Conservation (phyloP, 1,140 invertebrate genomes). For the Caenorhabditis brenneri region DNA sequence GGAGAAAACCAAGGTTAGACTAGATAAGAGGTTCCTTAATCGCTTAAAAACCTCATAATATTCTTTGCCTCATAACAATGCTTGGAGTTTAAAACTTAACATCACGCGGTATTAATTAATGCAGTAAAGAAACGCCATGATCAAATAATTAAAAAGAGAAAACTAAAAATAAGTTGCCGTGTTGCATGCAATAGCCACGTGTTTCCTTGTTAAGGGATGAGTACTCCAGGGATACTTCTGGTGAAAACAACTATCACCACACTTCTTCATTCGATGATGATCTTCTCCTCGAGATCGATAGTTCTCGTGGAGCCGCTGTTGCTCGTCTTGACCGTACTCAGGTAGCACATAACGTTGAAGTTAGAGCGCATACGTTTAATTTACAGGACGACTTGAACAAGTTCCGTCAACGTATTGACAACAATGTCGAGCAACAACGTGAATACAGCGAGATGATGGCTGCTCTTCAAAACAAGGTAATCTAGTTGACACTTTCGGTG, state of each 20-base stretch:
- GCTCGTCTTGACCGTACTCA: conserved; percentile 68
- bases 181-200: conserved; percentile 36
- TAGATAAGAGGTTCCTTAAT: not conserved
- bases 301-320: conserved; percentile 52
- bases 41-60: not conserved
- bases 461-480: conserved; percentile 67
- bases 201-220: conserved; percentile 50
- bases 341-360: not conserved
- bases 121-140: not conserved
- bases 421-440: conserved; percentile 68
- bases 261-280: conserved; percentile 64
- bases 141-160: not conserved
- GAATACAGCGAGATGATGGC: conserved; percentile 69
- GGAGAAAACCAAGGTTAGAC: not conserved
- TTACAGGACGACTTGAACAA: conserved; percentile 66
- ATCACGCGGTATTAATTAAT: not conserved
- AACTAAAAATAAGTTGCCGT: conserved; percentile 17
- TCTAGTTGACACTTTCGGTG: not conserved
- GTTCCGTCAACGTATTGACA: conserved; percentile 69
- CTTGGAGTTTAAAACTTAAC: not conserved
- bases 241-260: conserved; percentile 62
- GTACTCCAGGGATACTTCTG: conserved; percentile 66
- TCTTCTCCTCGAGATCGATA: conserved; percentile 60
- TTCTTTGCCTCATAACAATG: not conserved
- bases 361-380: not conserved